These are phyloP conservation scores for Ammodramus savannarum DNA, from an alignment of 2,113 vertebrate genomes.

Conservation along the genomic window DNA sequence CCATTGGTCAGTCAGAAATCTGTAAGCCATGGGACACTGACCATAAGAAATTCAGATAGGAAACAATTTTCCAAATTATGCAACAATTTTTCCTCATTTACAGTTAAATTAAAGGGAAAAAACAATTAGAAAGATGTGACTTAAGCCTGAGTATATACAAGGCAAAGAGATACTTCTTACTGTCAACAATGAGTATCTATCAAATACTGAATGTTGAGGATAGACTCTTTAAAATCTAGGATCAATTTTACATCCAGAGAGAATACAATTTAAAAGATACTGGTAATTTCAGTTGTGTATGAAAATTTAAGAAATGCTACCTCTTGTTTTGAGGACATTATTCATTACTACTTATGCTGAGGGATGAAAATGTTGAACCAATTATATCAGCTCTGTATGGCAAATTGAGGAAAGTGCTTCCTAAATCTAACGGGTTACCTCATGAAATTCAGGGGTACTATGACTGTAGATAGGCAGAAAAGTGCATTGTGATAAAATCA, in stretches of 20 bases:
- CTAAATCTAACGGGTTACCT: not conserved
- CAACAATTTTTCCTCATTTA: not conserved
- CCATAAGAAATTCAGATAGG: not conserved
- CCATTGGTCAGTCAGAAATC: not conserved
- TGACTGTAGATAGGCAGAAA: not conserved
- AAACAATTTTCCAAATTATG: constrained; percentile 37
- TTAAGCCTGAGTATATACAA: constrained; percentile 18
- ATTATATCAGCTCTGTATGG: not conserved
- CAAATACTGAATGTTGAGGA: constrained; percentile 7
- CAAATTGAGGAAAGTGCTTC: not conserved
- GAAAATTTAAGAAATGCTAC: constrained; percentile 16
- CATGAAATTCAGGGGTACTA: not conserved
- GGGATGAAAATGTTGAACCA: not conserved
- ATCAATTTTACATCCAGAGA: constrained; percentile 19
- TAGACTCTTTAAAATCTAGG: constrained; percentile 33
- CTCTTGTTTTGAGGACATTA: not conserved
- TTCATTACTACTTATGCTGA: not conserved
- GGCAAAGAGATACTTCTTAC: not conserved
- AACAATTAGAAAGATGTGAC: constrained; percentile 5
- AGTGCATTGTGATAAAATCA: not conserved
- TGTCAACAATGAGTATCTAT: not conserved
- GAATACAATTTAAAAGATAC: not conserved
- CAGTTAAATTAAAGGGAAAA: constrained; percentile 28
- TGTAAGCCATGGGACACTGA: not conserved
- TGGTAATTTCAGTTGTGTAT: not conserved